phyloP scores from a whole-genome alignment of 2,888 invertebrate genomes.

The Odiellus spinosus region DNA sequence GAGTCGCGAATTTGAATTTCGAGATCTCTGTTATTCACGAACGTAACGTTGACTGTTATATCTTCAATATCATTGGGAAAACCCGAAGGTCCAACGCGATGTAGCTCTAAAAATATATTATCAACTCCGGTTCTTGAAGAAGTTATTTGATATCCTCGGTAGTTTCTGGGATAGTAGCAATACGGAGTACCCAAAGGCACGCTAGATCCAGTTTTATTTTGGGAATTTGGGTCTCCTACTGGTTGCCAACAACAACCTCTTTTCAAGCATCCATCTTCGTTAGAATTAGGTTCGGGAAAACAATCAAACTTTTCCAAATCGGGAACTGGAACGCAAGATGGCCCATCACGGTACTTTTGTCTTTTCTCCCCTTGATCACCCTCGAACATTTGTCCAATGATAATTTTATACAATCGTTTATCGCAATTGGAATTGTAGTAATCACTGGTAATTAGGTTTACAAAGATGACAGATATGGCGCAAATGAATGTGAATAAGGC shows the following conservation, averaged over 20 bases:
- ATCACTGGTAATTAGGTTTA: too few species aligned
- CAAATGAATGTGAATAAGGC: too few species aligned
- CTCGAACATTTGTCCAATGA: too few species aligned
- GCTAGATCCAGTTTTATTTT: background rate
- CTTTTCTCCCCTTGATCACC: too few species aligned
- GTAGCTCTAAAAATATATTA: slow-evolving; percentile 3
- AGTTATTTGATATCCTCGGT: slow-evolving; percentile 9
- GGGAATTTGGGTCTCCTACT: background rate
- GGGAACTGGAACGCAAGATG: slow-evolving; percentile 7
- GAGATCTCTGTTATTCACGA: slow-evolving; percentile 4
- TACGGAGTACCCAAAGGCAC: slow-evolving; percentile 11
- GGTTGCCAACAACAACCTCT: slow-evolving; percentile 12
- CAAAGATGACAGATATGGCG: too few species aligned
- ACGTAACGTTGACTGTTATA: slow-evolving; percentile 5
- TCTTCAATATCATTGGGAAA: slow-evolving; percentile 11
- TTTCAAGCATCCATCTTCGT: slow-evolving; percentile 5
- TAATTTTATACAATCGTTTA: too few species aligned
- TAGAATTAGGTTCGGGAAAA: slow-evolving; percentile 8
- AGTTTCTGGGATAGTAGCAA: slow-evolving; percentile 14
- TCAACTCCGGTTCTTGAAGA: background rate
- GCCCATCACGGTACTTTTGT: background rate
- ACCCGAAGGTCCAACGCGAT: slow-evolving; percentile 11
- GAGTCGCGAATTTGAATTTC: slow-evolving; percentile 1
- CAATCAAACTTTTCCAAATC: slow-evolving; percentile 15
- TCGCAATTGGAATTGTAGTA: too few species aligned